Base-by-base conservation (phyloP, 2,888 invertebrate species). In the Azorinus chamasolen region DNA sequence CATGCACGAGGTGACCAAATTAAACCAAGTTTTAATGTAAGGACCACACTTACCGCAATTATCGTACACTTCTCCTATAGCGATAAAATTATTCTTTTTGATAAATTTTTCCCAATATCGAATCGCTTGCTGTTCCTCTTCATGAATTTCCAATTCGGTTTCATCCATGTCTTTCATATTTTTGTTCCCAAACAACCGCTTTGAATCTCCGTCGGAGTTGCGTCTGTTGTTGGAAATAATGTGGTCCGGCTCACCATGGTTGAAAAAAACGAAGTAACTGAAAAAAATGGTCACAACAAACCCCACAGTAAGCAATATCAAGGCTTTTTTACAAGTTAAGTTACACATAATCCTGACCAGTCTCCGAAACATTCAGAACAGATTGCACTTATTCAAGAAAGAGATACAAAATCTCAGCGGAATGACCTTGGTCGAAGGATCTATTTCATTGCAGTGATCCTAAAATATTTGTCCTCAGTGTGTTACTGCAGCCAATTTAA, bases 51-150 rank as follows among this genome's bases (percentile, higher is more conserved):
- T 69, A 88, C 88, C 89, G 79, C 89, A 89, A 37, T 78, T 78
- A 61, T 88, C 84, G 53, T 83, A 88, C 0, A 88, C 68, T 41
- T 84, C 85, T 55, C 89, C 89, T 14, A 89, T 86, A 12, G 82
- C 64, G 3, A 87, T 83, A 77, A 83, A 85, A 25, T 86, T 79
- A 58, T 88, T 83, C 22, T 66, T 69, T 14, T 72, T 68, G 1
- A 89, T 75, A 55, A 87, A 89, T 0, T 79, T 53, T 12, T 86
- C 75, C 89, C 89, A 89, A 37, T 65, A 69, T 37, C 76, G 69
- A 6, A 57, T 41, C 5, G 78, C 80, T 43, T 71, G 58, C 14
- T 58, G 68, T 1, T 71, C 59, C 41, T 79, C 79, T 8, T 46
- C 70, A 12, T 70, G 70, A 25, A 80, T 32, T 8, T 84, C 79